Evolutionary conservation across 2,888 invertebrate species (phyloP).

Genomic region (Tortrix viridana): DNA sequence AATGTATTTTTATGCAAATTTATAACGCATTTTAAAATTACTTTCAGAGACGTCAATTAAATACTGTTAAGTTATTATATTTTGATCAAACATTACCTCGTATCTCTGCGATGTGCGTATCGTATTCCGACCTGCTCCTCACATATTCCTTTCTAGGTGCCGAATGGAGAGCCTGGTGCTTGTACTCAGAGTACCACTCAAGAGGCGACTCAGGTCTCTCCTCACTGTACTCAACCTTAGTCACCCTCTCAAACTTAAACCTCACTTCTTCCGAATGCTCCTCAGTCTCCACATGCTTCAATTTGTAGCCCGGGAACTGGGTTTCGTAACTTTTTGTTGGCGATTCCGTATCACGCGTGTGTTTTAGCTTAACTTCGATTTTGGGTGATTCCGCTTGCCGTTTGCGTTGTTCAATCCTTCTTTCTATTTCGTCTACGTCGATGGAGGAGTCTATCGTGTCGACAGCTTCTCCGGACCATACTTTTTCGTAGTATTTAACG

Average conservation of each 20-base stretch:
- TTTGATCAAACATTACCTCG: too few relatives aligned
- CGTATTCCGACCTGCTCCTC: conserved; percentile 92
- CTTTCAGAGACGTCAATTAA: too few relatives aligned
- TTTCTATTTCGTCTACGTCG: conserved; percentile 85
- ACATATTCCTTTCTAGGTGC: conserved; percentile 88
- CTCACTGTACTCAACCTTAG: conserved; percentile 82
- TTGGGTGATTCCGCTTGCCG: conserved; percentile 82
- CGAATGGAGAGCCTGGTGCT: conserved; percentile 84
- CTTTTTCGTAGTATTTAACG: conserved; percentile 91
- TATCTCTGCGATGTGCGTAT: conserved; percentile 93
- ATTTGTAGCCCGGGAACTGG: conserved; percentile 71
- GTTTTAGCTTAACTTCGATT: conserved; percentile 86
- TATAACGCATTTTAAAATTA: too few relatives aligned
- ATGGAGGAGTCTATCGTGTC: conserved; percentile 74
- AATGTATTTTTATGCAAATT: too few relatives aligned
- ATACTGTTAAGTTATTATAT: too few relatives aligned
- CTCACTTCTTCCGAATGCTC: conserved; percentile 70
- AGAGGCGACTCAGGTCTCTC: conserved; percentile 75
- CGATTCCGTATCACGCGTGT: conserved; percentile 80
- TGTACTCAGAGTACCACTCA: conserved; percentile 78
- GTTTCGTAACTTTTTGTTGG: conserved; percentile 73
- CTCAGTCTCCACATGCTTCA: conserved; percentile 75
- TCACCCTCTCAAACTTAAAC: conserved; percentile 89
- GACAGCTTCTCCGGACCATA: conserved; percentile 86
- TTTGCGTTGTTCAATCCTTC: conserved; percentile 83